Base-by-base conservation (phyloP, 2,113 vertebrate genomes). In the Gorsachius goisagi region DNA sequence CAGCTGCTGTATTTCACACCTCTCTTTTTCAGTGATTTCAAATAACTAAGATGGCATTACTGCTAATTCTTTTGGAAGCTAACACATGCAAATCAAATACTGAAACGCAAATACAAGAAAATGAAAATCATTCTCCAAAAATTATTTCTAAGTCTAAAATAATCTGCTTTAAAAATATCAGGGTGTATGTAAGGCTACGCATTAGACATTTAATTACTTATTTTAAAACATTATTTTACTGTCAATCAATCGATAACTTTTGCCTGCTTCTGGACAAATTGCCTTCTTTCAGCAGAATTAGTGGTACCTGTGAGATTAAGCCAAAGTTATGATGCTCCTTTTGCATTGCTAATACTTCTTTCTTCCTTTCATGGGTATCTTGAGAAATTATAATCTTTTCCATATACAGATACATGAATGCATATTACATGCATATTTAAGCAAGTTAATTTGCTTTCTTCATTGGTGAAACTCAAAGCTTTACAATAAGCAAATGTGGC, bases 31-130 rank as follows among this genome's bases (percentile, higher is more conserved):
- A 52, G 67, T 20, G 58, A 27, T 68, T 44, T 69, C 72, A 37
- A 5, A 17, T 7, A 18, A 19, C 49, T 11, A 7, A 15, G 44
- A 15, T 0, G 1, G 39, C 63, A 32, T 5, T 39, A 6, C 26
- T 81, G 72, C 39, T 63, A 11, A 47, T 52, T 58, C n/a, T 75
- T 60, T 0, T 13, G 39, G 58, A n/a, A 47, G 32, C 27, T n/a
- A 66, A 27, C 21, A 6, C 0, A 35, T 11, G 50, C 55, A 71
- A n/a, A 44, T 33, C 56, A 69, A 60, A 66, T 5, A 10, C 15
- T 50, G 72, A 39, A 55, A 41, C 2, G 5, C 26, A 18, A 20
- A 23, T 17, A 3, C 5, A 63, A 74, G 60, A 21, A 50, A 93
- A 68, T 7, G 33, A 56, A 84, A 3, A 30, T 44, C 1, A 20